Conservation (phyloP, 2,113 vertebrate genomes). For the Synodontis membranacea region DNA sequence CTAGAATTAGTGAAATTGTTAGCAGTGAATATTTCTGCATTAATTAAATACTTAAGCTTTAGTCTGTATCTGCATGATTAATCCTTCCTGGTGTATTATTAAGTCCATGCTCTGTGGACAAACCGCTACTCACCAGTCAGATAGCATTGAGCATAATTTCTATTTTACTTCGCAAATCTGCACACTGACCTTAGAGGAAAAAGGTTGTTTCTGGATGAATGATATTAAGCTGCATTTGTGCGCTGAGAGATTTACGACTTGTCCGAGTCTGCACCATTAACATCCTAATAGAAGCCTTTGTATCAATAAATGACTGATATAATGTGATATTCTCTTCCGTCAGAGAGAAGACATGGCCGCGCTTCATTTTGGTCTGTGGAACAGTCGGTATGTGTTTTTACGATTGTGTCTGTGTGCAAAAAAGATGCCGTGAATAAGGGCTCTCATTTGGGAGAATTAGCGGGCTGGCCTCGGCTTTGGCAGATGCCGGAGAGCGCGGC, state of each 20-base stretch:
- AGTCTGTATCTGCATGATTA: constrained; percentile 53
- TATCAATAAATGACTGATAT: constrained; percentile 38
- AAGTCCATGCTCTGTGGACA: constrained; percentile 42
- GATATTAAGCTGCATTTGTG: constrained; percentile 13
- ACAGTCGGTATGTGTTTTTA: constrained; percentile 42
- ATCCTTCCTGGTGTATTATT: constrained; percentile 60
- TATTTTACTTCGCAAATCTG: constrained; percentile 7
- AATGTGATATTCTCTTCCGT: constrained; percentile 40
- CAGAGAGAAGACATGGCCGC: constrained; percentile 14
- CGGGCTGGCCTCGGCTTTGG: constrained; percentile 69
- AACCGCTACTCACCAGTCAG: constrained; percentile 18
- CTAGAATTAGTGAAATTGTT: constrained; percentile 11
- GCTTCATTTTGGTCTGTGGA: constrained; percentile 44
- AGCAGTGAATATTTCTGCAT: constrained; percentile 49
- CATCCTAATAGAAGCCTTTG: constrained; percentile 25
- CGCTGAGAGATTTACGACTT: constrained; percentile 21
- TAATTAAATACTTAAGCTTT: constrained; percentile 55
- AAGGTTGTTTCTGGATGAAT: background rate
- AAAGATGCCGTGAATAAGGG: constrained; percentile 70
- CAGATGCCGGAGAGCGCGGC: constrained; percentile 58
- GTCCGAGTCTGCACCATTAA: constrained; percentile 25
- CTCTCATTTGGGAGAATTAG: constrained; percentile 69
- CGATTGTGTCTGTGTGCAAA: constrained; percentile 56
- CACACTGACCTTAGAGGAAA: constrained; percentile 8
- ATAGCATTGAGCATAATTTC: background rate